Evolutionary conservation across 2,113 vertebrate species (phyloP).

Genomic region (Mastomys coucha): DNA sequence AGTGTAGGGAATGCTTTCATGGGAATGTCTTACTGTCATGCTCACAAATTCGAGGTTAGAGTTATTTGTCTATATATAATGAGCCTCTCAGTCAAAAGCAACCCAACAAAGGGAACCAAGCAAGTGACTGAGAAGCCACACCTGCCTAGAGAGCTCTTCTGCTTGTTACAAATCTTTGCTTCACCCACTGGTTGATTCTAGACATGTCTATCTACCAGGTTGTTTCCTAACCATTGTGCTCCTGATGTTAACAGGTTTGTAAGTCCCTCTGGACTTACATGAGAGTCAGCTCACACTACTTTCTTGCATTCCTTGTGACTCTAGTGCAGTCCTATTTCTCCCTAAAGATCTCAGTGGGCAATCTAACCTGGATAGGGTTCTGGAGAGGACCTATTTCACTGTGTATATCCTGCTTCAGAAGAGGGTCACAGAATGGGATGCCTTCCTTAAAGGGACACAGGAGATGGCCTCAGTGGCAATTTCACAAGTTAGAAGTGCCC

Average conservation of each 20-base stretch:
- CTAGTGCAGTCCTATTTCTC: neutral
- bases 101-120: neutral
- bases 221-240: neutral
- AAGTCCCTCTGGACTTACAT: neutral
- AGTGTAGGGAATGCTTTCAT: neutral
- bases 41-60: neutral
- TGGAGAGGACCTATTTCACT: neutral
- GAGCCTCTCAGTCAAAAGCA: neutral
- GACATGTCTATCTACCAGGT: neutral
- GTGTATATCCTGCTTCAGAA: too few species aligned
- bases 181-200: neutral
- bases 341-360: neutral
- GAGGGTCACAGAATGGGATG: neutral
- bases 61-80: neutral
- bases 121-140: neutral
- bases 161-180: neutral
- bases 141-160: neutral
- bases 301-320: neutral
- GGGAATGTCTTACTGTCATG: neutral
- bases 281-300: neutral
- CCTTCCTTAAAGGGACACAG: neutral
- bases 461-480: too few species aligned
- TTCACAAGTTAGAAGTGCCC: neutral
- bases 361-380: neutral
- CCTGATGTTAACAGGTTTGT: neutral